Conservation (phyloP, 2,113 vertebrate species). For the Crotalus viridis region DNA sequence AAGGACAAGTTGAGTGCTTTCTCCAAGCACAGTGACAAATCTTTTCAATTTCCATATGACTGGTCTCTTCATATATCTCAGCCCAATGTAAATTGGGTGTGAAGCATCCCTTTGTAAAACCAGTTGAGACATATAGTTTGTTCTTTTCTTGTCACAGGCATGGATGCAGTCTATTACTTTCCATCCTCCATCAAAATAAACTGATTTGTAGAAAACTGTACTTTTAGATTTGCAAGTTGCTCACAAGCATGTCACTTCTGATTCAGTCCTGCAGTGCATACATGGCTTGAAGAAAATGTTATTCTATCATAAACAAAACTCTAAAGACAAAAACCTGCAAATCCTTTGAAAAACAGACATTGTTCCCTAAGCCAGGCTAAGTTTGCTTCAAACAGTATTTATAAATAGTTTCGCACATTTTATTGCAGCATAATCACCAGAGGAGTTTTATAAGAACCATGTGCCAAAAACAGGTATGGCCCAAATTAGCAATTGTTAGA, state of each 20-base stretch:
- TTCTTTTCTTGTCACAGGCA: conserved; percentile 6
- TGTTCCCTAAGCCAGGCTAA: background rate
- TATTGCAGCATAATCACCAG: background rate
- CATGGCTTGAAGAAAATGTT: background rate
- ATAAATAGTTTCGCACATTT: background rate
- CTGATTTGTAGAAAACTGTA: conserved; percentile 15
- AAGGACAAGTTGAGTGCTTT: background rate
- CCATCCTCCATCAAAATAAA: too few species aligned
- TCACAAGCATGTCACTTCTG: conserved; percentile 23
- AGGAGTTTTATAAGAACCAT: background rate
- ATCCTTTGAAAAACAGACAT: background rate
- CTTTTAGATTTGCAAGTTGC: conserved; percentile 13
- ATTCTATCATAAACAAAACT: conserved; percentile 2
- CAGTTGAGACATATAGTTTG: conserved; percentile 2
- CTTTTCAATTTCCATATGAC: background rate
- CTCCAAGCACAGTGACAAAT: background rate
- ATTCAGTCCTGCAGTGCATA: conserved; percentile 4
- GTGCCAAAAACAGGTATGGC: too few species aligned
- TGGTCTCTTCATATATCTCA: background rate
- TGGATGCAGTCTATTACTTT: conserved; percentile 23
- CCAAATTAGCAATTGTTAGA: background rate
- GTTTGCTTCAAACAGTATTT: background rate
- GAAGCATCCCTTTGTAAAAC: conserved; percentile 14
- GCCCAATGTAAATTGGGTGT: background rate
- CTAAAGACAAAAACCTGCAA: conserved; percentile 9